Conservation (phyloP, 2,797 vertebrate species). For the Chelmon rostratus region DNA sequence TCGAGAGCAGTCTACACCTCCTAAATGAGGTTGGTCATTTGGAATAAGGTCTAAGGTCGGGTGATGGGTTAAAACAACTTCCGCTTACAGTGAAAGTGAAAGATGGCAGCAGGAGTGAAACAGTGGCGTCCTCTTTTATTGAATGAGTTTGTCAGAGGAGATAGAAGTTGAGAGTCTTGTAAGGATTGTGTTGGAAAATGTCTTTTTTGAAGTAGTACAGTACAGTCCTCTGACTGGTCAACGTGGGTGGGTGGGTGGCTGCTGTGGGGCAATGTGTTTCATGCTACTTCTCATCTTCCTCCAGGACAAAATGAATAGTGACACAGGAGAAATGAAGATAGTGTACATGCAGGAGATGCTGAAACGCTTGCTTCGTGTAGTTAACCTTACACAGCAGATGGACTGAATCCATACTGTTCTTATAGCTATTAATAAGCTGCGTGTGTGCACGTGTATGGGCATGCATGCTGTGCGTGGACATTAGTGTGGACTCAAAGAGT, state of each 20-base stretch:
- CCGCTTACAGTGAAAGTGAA: conserved; percentile 1
- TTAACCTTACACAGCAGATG: conserved; percentile 38
- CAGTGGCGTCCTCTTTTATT: conserved; percentile 2
- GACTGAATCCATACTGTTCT: conserved; percentile 9
- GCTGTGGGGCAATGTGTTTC: conserved; percentile 11
- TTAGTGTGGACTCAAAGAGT: neutral
- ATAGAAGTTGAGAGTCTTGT: conserved; percentile 22
- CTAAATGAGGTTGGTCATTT: conserved; percentile 43
- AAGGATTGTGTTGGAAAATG: conserved; percentile 35
- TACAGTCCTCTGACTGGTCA: neutral
- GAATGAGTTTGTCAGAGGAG: conserved; percentile 15
- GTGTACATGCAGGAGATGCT: conserved; percentile 39
- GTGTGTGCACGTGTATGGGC: neutral
- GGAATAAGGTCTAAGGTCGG: conserved; percentile 30
- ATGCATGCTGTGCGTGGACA: neutral
- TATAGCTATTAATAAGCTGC: neutral
- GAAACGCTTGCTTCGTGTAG: conserved; percentile 38
- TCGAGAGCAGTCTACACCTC: conserved; percentile 29
- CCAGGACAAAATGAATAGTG: conserved; percentile 44
- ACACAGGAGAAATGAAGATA: conserved; percentile 57
- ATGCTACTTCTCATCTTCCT: conserved; percentile 48
- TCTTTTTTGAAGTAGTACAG: conserved; percentile 26
- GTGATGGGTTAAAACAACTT: conserved; percentile 16
- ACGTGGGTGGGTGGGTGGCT: conserved; percentile 16
- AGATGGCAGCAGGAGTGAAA: conserved; percentile 16